phyloP scores from a whole-genome alignment of 2,888 invertebrate species.

The Apamea epomidion region DNA sequence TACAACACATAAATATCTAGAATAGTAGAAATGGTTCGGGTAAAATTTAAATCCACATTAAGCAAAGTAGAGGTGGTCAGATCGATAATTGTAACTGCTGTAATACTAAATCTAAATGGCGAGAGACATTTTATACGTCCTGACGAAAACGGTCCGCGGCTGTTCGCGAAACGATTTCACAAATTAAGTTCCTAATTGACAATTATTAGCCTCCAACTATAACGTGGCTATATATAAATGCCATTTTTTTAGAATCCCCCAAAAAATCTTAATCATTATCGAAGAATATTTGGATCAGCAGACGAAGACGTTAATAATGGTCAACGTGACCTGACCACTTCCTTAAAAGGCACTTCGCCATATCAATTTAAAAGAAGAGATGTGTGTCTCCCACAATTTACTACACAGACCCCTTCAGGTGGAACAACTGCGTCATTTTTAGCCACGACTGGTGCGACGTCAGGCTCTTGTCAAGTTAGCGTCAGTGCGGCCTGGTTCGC shows the following conservation, averaged over 20 bases:
- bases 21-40: not conserved
- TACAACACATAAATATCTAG: not conserved
- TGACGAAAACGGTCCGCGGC: not conserved
- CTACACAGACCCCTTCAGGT: conserved; percentile 66
- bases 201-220: not conserved
- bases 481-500: conserved; percentile 75
- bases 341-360: conserved; percentile 7
- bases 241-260: not conserved
- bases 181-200: conserved; percentile 22
- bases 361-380: conserved; percentile 42
- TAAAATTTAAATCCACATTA: not conserved
- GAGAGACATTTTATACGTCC: conserved; percentile 19
- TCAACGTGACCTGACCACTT: conserved; percentile 8
- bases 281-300: conserved; percentile 10
- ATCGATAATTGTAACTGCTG: conserved; percentile 19
- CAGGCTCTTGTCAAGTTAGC: conserved; percentile 83
- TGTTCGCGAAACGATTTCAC: conserved; percentile 11
- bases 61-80: not conserved
- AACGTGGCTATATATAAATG: not conserved
- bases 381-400: conserved; percentile 62
- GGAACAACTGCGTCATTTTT: conserved; percentile 79
- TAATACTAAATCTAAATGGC: conserved; percentile 25
- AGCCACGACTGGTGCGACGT: conserved; percentile 73
- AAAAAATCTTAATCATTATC: not conserved
- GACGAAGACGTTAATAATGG: conserved; percentile 1